phyloP scores from a whole-genome alignment of 1,140 invertebrate genomes.

The Ceratosolen solmsi region DNA sequence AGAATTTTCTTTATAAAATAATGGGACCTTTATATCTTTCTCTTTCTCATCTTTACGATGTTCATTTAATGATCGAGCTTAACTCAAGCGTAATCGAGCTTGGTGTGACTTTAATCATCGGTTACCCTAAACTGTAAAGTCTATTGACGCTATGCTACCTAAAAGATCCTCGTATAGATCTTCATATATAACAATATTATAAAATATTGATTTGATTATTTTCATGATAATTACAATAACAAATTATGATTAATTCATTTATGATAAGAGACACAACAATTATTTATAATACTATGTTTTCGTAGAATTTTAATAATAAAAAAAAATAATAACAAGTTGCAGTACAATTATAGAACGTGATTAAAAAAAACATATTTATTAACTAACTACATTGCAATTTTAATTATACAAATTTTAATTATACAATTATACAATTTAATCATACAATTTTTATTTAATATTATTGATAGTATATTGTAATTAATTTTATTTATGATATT shows the following conservation, averaged over 20 bases:
- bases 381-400: no score
- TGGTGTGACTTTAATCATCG: conserved; percentile 43
- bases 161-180: neutral
- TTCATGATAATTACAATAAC: neutral
- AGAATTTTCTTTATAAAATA: conserved; percentile 36
- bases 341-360: no score
- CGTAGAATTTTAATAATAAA: no score
- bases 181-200: neutral
- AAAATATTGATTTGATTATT: neutral
- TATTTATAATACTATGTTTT: no score
- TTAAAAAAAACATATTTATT: no score
- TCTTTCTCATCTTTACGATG: conserved; percentile 38
- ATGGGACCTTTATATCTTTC: conserved; percentile 10
- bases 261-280: no score
- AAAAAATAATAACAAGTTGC: no score
- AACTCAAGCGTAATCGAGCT: conserved; percentile 44
- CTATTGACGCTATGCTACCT: neutral
- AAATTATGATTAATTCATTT: neutral
- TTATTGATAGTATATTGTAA: no score
- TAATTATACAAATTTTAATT: no score
- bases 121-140: conserved; percentile 20
- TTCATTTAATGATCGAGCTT: conserved; percentile 45
- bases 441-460: no score
- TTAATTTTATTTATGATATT: no score
- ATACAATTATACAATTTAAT: no score